Evolutionary conservation across 2,797 vertebrate genomes (phyloP).

Genomic region (Eulemur rubriventer): DNA sequence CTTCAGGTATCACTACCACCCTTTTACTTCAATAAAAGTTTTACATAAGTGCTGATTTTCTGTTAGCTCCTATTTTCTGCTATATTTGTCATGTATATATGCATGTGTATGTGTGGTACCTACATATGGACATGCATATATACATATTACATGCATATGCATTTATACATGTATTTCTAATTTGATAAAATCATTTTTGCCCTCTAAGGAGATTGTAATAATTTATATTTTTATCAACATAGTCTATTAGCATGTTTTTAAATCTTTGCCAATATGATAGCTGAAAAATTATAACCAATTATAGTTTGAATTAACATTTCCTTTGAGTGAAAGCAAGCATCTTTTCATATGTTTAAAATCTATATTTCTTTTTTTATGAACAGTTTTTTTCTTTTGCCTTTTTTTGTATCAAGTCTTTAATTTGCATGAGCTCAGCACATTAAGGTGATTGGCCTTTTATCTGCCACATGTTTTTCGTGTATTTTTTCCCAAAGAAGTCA

Average conservation of each 20-base stretch:
- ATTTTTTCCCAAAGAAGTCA: neutral
- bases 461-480: neutral
- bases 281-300: neutral
- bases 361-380: neutral
- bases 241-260: neutral
- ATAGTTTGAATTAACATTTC: neutral
- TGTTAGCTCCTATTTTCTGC: neutral
- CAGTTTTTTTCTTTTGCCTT: neutral
- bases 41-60: neutral
- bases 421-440: neutral
- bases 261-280: neutral
- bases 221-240: neutral
- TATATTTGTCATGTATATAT: neutral
- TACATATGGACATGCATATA: neutral
- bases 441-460: neutral
- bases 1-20: neutral
- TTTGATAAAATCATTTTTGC: neutral
- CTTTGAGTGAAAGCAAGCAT: neutral
- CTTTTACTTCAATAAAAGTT: slow-evolving; percentile 18
- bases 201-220: neutral
- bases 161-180: neutral
- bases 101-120: neutral
- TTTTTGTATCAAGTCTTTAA: neutral
- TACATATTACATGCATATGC: too few species aligned
- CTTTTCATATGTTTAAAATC: neutral